Evolutionary conservation across 2,888 invertebrate genomes (phyloP), one percentile per base, ranked within the genome.

Genomic region (Eristalis intricaria): DNA sequence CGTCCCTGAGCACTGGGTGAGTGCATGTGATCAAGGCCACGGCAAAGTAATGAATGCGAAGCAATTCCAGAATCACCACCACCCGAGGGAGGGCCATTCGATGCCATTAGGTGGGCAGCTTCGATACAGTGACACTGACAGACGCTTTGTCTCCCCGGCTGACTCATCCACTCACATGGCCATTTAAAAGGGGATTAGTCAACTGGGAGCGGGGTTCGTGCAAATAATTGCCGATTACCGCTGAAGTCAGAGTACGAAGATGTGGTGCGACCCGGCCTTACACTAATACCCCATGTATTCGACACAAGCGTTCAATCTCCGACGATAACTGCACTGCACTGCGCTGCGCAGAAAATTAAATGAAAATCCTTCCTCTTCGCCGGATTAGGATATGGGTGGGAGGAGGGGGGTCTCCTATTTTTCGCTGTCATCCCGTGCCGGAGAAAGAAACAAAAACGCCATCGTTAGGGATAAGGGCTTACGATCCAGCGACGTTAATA

Each of bases 401-500:
- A 13, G 32, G 10, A 4, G 7, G 32, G 32, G 7, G 26, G 23
- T 5, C 70, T 65, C 56, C 43, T 76, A 76, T 61, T 76, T 32
- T 61, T 76, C 43, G 15, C 35, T 76, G 19, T 65, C 75, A 70
- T 23, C 58, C 60, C 43, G 40, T 70, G 22, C 15, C 61, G 32
- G 4, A 56, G 35, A 15, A n/a, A 3, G 13, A 23, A 32, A 10
- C 22, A 4, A 66, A 60, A 69, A 32, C 50, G 50, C 19, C 63
- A 38, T 60, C 63, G 4, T 15, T 35, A 0, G 38, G 66, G 73
- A 80, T 66, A 74, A 73, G 40, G 50, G 73, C 68, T 66, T 80
- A 61, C 61, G 73, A 66, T 61, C 68, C 26, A 73, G 43, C 43
- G 43, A 68, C 58, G 23, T 74, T 80, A 80, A 80, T 73, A 40